Percentiles rank a stretch among this genome's conserved stretches.
These are phyloP conservation scores for Phrynocephalus vlangalii DNA, from an alignment of 2,797 vertebrate genomes.

Conservation along the genomic window DNA sequence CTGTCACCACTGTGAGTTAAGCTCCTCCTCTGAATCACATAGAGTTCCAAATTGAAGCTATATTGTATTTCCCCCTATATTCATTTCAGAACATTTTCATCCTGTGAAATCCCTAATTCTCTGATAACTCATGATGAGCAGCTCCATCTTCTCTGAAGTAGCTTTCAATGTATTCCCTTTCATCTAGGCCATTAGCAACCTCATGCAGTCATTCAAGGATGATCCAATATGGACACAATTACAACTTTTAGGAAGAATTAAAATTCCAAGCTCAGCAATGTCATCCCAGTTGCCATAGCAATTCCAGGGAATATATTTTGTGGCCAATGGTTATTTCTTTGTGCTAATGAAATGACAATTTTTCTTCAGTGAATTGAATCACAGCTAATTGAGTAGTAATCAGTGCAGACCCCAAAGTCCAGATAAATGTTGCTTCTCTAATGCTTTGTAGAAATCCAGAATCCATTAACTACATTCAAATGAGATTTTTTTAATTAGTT, in stretches of 20 bases:
- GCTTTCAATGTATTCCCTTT: neutral
- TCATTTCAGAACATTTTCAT: neutral
- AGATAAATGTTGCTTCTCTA: conserved; percentile 73
- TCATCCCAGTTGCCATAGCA: conserved; percentile 66
- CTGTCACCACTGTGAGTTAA: neutral
- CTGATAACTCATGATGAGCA: neutral
- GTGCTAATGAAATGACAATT: conserved; percentile 75
- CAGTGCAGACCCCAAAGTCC: conserved; percentile 72
- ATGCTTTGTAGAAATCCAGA: conserved; percentile 74
- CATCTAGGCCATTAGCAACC: conserved; percentile 1
- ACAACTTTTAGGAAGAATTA: conserved; percentile 48
- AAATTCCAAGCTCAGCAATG: conserved; percentile 58
- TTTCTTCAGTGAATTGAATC: conserved; percentile 78
- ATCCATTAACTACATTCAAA: conserved; percentile 78
- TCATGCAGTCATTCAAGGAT: conserved; percentile 21
- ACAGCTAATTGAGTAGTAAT: conserved; percentile 80
- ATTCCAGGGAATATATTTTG: conserved; percentile 63
- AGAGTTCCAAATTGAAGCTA: neutral
- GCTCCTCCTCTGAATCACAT: neutral
- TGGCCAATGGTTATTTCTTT: conserved; percentile 70
- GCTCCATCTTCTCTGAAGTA: conserved; percentile 10
- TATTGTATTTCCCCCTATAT: neutral
- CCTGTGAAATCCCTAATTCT: neutral
- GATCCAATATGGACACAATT: conserved; percentile 42
- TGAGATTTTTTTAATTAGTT: conserved; percentile 77